Evolutionary conservation across 2,888 invertebrate genomes (phyloP).

Genomic region (Drosophila ustulata): DNA sequence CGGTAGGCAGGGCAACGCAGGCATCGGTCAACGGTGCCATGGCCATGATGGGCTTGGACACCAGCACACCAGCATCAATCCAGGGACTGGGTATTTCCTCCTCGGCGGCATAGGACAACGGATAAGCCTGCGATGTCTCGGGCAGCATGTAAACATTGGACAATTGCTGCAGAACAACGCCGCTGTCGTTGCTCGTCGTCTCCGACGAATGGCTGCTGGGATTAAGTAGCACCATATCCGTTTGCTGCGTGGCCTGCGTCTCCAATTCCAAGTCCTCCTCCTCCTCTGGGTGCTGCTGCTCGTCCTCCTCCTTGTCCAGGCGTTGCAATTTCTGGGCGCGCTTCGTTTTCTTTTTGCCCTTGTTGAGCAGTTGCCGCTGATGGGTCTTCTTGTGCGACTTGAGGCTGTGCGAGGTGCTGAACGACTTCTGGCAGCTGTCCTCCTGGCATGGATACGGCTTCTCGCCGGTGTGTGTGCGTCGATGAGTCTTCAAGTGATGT

Average conservation of each 20-base stretch:
- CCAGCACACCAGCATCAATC: constrained; percentile 90
- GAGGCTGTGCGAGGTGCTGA: constrained; percentile 93
- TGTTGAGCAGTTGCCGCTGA: constrained; percentile 85
- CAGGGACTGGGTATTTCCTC: constrained; percentile 91
- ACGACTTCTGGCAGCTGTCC: constrained; percentile 90
- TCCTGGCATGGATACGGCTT: constrained; percentile 91
- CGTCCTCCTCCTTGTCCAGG: constrained; percentile 14
- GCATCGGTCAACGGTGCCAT: constrained; percentile 87
- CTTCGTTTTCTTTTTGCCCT: constrained; percentile 70
- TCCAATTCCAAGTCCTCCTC: constrained; percentile 1
- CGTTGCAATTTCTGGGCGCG: constrained; percentile 51
- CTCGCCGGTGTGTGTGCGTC: constrained; percentile 90
- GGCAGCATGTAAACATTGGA: constrained; percentile 68
- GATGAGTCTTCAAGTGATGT: constrained; percentile 96
- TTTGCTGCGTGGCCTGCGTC: constrained; percentile 16
- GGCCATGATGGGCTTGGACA: constrained; percentile 87
- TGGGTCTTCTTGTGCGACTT: constrained; percentile 93
- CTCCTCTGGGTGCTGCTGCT: constrained; percentile 6
- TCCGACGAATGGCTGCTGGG: constrained; percentile 61
- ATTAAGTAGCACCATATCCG: constrained; percentile 57
- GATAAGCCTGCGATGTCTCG: constrained; percentile 87
- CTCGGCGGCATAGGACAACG: constrained; percentile 90
- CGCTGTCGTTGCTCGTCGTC: constrained; percentile 67
- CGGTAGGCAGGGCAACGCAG: constrained; percentile 84
- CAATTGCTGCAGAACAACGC: constrained; percentile 63